Evolutionary conservation across 2,888 invertebrate genomes (phyloP), one percentile per base, ranked within the genome.

Genomic region (Chymomyza caudatula): DNA sequence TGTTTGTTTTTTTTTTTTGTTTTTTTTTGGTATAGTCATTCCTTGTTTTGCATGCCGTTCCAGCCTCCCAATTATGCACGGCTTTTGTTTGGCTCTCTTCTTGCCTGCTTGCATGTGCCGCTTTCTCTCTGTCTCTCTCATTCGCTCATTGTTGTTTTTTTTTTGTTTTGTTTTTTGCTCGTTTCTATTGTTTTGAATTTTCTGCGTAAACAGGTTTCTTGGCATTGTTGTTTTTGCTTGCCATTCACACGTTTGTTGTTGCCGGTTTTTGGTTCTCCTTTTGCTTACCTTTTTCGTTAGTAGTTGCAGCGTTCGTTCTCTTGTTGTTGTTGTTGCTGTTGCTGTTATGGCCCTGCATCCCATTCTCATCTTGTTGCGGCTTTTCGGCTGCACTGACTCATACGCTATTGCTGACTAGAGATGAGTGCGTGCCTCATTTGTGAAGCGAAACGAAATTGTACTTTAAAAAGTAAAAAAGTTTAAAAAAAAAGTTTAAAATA

Each of bases 201-300:
- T 47, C 47, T 47, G 47, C 47, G 47, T 47, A 47, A 47, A 47
- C 47, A 47, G 47, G 47, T 47, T 47, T 47, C n/a, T 47, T 17
- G 47, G n/a, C 15, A 47, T 47, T 47, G 47, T 37, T 47, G 47
- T 47, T 47, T 8, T 37, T 47, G 19, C 17, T 47, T 47, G 47
- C 47, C 47, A 19, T 17, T 19, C 47, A 47, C 47, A 47, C 47
- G 15, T 47, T 47, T 47, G 47, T 47, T 47, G 47, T 47, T 47
- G 47, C 47, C 47, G 47, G 47, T 47, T 47, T 47, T 47, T 47
- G 47, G 17, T 47, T 15, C 47, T 47, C 17, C n/a, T 47, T 47
- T 47, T 19, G 47, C 5, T 19, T 2, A 19, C 1, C 47, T 47
- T 47, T 17, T 47, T 47, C 44, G 47, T 47, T 17, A 47, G 29